A percentile compares a stretch with the other conserved stretches of the same genome.
These are phyloP conservation scores for Benthosema pterotum DNA, from an alignment of 2,797 vertebrate genomes.

Conservation along the genomic window DNA sequence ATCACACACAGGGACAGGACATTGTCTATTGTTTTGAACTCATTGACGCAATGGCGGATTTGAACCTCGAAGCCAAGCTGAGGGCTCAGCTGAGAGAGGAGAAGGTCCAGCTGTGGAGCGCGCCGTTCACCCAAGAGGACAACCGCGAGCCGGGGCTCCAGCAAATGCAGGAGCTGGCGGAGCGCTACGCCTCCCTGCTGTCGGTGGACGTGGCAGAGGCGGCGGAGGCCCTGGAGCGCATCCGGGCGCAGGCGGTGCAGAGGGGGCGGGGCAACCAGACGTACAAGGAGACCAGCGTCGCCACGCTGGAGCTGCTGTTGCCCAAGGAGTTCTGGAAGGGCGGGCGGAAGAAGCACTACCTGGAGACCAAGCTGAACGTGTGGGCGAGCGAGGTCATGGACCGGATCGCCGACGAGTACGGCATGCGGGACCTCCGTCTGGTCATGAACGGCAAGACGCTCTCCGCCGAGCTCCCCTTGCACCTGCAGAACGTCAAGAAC, in stretches of 20 bases:
- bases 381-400: slow-evolving; percentile 85
- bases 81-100: slow-evolving; percentile 87
- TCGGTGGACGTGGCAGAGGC: slow-evolving; percentile 70
- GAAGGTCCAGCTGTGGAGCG: slow-evolving; percentile 90
- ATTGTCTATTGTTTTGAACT: too few species aligned
- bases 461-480: slow-evolving; percentile 83
- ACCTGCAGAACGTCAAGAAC: slow-evolving; percentile 88
- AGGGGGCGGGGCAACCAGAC: slow-evolving; percentile 86
- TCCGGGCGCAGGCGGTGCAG: slow-evolving; percentile 84
- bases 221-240: slow-evolving; percentile 84
- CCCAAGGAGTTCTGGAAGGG: slow-evolving; percentile 70
- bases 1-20: too few species aligned
- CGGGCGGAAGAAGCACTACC: slow-evolving; percentile 71
- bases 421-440: slow-evolving; percentile 86
- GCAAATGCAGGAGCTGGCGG: slow-evolving; percentile 85
- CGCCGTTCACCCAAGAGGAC: slow-evolving; percentile 83
- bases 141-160: slow-evolving; percentile 73
- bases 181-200: slow-evolving; percentile 80
- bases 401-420: slow-evolving; percentile 84
- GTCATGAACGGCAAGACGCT: slow-evolving; percentile 89
- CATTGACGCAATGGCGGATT: slow-evolving; percentile 82
- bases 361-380: slow-evolving; percentile 88
- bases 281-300: slow-evolving; percentile 85
- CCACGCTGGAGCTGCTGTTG: slow-evolving; percentile 88
- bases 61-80: slow-evolving; percentile 87